A percentile compares a stretch with the other conserved stretches of the same genome.
These are phyloP conservation scores for Melanotaenia trifasciata DNA, from an alignment of 2,797 vertebrate species.

Conservation along the genomic window DNA sequence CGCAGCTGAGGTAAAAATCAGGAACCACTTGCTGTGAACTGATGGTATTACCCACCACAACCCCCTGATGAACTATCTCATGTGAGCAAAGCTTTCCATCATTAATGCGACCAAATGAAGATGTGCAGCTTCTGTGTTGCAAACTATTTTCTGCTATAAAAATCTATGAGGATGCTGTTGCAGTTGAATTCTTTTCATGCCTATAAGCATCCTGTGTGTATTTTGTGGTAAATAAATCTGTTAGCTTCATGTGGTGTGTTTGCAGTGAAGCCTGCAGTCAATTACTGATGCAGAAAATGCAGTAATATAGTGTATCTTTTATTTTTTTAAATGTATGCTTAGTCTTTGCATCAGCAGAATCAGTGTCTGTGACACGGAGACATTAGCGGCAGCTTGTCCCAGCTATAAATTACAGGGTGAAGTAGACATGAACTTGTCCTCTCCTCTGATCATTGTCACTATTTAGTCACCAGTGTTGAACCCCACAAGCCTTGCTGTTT, in stretches of 20 bases:
- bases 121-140: neutral
- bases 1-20: too few relatives aligned
- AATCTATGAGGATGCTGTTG: neutral
- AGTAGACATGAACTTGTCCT: neutral
- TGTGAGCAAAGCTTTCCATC: neutral
- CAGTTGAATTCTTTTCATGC: neutral
- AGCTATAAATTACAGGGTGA: neutral
- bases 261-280: neutral
- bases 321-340: neutral
- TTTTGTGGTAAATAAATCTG: neutral
- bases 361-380: neutral
- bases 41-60: too few relatives aligned
- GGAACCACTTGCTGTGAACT: too few relatives aligned
- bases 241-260: too few relatives aligned
- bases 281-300: neutral
- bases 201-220: neutral
- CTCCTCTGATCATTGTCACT: neutral
- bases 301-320: neutral
- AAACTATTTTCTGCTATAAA: neutral
- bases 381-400: neutral
- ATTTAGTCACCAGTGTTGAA: slow-evolving; percentile 5
- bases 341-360: neutral
- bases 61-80: neutral
- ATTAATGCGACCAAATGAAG: neutral
- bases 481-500: neutral